Evolutionary conservation across 2,113 vertebrate genomes (phyloP).

Genomic region (Pholis gunnellus): DNA sequence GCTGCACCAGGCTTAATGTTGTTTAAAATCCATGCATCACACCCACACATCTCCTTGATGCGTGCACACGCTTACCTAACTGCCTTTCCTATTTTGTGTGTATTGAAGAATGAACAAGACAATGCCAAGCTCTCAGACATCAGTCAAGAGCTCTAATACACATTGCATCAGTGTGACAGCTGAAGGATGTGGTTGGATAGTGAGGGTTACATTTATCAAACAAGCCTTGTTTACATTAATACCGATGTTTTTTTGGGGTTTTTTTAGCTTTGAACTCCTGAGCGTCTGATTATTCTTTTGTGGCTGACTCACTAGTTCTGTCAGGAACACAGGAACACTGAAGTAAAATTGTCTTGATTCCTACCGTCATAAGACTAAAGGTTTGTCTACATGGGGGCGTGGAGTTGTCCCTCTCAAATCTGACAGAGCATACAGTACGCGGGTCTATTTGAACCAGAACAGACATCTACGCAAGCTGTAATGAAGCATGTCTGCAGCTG

Average conservation of each 20-base stretch:
- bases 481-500: neutral
- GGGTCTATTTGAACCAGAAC: neutral
- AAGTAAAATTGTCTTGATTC: neutral
- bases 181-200: neutral
- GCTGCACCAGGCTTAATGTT: constrained; percentile 21
- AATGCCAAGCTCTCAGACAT: neutral
- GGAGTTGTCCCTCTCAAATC: neutral
- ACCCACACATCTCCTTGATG: constrained; percentile 21
- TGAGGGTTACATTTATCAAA: neutral
- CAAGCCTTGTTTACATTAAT: neutral
- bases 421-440: neutral
- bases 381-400: neutral
- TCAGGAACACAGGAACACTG: constrained; percentile 13
- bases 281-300: constrained; percentile 6
- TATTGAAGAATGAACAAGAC: constrained; percentile 39
- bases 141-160: constrained; percentile 3
- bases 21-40: constrained; percentile 64
- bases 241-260: neutral
- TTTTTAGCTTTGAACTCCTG: constrained; percentile 2
- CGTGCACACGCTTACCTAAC: constrained; percentile 3
- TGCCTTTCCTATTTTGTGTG: constrained; percentile 14
- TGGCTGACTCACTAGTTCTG: neutral
- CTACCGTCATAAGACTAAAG: neutral
- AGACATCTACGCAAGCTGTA: neutral
- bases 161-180: neutral